Conservation (phyloP, 2,888 invertebrate genomes). For the Phyto melanocephala region DNA sequence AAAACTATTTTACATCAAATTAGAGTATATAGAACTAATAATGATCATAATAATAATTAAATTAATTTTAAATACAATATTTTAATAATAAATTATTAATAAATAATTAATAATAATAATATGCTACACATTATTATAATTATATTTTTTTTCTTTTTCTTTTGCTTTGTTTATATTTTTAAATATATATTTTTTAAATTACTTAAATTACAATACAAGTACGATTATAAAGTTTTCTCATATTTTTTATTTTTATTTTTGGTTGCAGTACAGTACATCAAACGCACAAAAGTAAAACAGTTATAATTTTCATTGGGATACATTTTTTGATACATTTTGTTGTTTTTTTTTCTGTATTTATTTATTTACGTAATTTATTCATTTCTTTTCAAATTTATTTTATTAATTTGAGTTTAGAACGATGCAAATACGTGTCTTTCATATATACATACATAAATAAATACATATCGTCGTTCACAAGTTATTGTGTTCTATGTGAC, state of each 20-base stretch:
- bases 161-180: neutral
- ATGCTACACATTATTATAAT: constrained; percentile 62
- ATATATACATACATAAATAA: too few species aligned
- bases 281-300: constrained; percentile 59
- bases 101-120: constrained; percentile 61
- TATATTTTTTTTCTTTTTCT: constrained; percentile 9
- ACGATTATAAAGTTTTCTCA: constrained; percentile 50
- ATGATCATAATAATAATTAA: constrained; percentile 62
- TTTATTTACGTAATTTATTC: neutral
- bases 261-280: constrained; percentile 59
- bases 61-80: constrained; percentile 62
- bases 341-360: neutral
- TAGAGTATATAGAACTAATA: constrained; percentile 75
- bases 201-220: constrained; percentile 60
- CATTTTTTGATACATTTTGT: constrained; percentile 28
- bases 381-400: constrained; percentile 6
- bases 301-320: constrained; percentile 55
- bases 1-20: constrained; percentile 76
- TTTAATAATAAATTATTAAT: constrained; percentile 51
- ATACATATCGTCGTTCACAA: too few species aligned
- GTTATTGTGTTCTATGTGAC: too few species aligned
- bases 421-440: constrained; percentile 6
- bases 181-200: constrained; percentile 47
- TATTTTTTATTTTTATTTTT: constrained; percentile 23
- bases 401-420: constrained; percentile 11